A percentile compares a stretch with the other conserved stretches of the same genome.
Conservation (phyloP, 2,113 vertebrate species). For the Polypterus bichir region DNA sequence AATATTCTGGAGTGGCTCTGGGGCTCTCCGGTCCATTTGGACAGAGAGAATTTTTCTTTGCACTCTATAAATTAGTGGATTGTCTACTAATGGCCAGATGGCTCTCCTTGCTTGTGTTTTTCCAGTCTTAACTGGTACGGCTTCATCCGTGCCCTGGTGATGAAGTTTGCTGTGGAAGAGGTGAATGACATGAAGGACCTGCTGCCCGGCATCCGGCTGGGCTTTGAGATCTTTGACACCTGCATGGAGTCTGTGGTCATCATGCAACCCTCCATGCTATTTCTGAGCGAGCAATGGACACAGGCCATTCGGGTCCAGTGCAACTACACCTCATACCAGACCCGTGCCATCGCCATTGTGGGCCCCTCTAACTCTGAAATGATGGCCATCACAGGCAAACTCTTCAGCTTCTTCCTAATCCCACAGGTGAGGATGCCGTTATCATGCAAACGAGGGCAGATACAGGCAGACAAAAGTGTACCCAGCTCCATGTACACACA, state of each 20-base stretch:
- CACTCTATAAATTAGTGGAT: no score
- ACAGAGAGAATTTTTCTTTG: background rate
- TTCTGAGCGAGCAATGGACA: slow-evolving; percentile 39
- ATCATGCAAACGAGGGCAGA: no score
- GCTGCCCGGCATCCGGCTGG: slow-evolving; percentile 57
- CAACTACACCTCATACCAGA: slow-evolving; percentile 63
- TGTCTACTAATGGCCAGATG: no score
- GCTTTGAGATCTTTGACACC: slow-evolving; percentile 55
- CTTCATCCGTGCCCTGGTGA: slow-evolving; percentile 56
- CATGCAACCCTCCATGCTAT: slow-evolving; percentile 54
- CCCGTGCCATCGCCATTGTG: slow-evolving; percentile 58
- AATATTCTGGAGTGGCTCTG: background rate
- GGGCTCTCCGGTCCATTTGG: background rate
- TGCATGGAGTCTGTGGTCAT: slow-evolving; percentile 47
- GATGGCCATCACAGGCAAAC: slow-evolving; percentile 50
- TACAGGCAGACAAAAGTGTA: no score
- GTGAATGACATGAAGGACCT: slow-evolving; percentile 61
- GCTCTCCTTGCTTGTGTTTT: background rate
- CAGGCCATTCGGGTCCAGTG: slow-evolving; percentile 28
- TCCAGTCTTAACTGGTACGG: slow-evolving; percentile 44
- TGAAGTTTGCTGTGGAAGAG: slow-evolving; percentile 73
- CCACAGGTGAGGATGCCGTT: slow-evolving; percentile 56
- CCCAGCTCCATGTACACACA: no score
- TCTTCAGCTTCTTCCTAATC: slow-evolving; percentile 65
- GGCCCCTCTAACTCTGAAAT: slow-evolving; percentile 61